Percentiles rank a stretch among this genome's conserved stretches.
Evolutionary conservation across 2,888 invertebrate genomes (phyloP).

Genomic region (Lepidochrysops patricia): DNA sequence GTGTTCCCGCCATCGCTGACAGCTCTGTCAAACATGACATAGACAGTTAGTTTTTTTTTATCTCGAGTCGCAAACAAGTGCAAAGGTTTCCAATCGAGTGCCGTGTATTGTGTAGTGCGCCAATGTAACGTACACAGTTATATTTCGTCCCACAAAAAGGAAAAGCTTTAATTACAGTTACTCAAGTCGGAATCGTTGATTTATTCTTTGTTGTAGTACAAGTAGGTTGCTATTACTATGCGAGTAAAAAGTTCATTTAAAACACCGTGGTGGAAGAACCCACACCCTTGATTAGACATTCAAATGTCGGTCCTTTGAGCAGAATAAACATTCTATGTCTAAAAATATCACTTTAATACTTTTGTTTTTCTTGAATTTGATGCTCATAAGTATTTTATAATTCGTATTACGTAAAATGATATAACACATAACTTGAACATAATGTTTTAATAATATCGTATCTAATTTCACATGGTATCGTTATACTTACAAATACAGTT

Average conservation of each 20-base stretch:
- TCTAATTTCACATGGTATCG: neutral
- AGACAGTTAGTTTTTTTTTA: constrained; percentile 49
- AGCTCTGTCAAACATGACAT: constrained; percentile 37
- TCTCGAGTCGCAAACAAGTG: constrained; percentile 32
- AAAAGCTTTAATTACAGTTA: constrained; percentile 13
- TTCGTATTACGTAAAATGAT: neutral
- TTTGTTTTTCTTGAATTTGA: neutral
- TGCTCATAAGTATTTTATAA: neutral
- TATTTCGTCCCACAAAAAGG: neutral
- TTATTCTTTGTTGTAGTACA: constrained; percentile 11
- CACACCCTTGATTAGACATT: neutral
- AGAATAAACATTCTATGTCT: neutral
- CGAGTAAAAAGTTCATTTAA: neutral
- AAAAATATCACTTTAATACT: no score
- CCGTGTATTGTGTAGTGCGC: constrained; percentile 44
- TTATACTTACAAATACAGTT: no score
- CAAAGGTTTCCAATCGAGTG: constrained; percentile 39
- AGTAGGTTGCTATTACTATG: constrained; percentile 2
- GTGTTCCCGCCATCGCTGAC: constrained; percentile 36
- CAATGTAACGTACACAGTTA: constrained; percentile 16
- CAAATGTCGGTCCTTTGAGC: neutral
- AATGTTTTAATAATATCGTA: neutral
- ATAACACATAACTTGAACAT: neutral
- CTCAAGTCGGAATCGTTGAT: constrained; percentile 1
- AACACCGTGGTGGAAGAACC: neutral